Base-by-base conservation (phyloP, 2,888 invertebrate genomes). In the Agrochola macilenta region DNA sequence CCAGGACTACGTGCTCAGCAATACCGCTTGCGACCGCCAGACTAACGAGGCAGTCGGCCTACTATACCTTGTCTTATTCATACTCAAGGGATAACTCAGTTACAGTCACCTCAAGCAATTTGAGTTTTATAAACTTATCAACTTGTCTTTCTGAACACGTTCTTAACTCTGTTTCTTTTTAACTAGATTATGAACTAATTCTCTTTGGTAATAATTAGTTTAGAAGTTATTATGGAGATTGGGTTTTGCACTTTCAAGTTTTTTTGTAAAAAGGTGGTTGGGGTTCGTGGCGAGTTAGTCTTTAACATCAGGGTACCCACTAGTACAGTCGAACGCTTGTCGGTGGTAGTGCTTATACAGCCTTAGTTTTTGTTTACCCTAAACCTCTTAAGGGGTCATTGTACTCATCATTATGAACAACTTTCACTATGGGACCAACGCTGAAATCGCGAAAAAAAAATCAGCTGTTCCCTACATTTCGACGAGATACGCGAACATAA, bases 171-270 rank as follows among this genome's bases (percentile, higher is more conserved):
- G 49, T 61, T 66, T 52, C 64, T 70, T 35, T 12, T 57, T 74
- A 83, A 86, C 74, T 39, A 78, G 77, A 76, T 81, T 75, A 69
- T 17, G 1, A 76, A 86, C 69, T 69, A 73, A 83, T 75, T 79
- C 54, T 2, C 39, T 77, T 30, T 39, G 52, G 64, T 70, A 35
- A 72, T 78, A 80, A 87, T 87, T 82, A 78, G 78, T 80, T 79
- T 35, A 49, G 73, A 35, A 39, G 23, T 54, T 81, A 76, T 77
- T 76, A 79, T 14, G 20, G 66, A 71, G 63, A 26, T 23, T 2
- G 20, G 0, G 14, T 61, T 69, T 46, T 65, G 12, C 1, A 7
- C n/a, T n/a, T 49, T 73, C 17, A 20, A 72, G 54, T n/a, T 39
- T 49, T 43, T 39, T 39, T 39, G 39, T 0, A 39, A 39, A 39